A percentile compares a stretch with the other conserved stretches of the same genome.
Conservation (phyloP, 1,140 invertebrate genomes). For the Ctenoplectra terminalis region DNA sequence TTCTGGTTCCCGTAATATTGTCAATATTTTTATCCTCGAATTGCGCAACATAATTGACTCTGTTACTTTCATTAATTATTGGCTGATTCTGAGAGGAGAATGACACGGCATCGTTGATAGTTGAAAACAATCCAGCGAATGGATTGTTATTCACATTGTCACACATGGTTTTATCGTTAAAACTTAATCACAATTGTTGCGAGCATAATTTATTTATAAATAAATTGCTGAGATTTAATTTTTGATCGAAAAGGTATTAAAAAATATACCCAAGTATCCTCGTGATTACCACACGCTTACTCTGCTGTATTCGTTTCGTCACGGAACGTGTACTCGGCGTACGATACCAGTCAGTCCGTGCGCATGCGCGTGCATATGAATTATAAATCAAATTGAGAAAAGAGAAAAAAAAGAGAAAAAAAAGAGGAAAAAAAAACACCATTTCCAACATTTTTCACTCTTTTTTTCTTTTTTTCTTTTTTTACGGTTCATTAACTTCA, state of each 20-base stretch:
- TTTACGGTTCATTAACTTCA: no score
- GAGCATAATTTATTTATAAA: constrained; percentile 30
- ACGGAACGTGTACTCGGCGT: neutral
- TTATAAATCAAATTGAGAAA: neutral
- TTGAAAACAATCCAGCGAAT: constrained; percentile 81
- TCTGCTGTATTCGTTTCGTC: neutral
- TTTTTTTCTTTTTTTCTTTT: no score
- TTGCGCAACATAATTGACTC: constrained; percentile 11
- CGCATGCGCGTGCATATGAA: neutral
- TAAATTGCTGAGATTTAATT: constrained; percentile 3
- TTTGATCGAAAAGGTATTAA: neutral
- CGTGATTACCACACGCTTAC: neutral
- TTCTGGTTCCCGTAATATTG: constrained; percentile 25
- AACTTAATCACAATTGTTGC: neutral
- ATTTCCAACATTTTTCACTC: no score
- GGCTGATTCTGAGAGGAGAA: constrained; percentile 69
- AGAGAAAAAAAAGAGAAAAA: no score
- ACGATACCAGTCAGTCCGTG: neutral
- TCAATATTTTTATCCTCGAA: constrained; percentile 32
- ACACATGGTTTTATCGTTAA: constrained; percentile 69
- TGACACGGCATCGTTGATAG: constrained; percentile 72
- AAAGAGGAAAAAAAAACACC: no score
- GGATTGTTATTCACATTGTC: constrained; percentile 80
- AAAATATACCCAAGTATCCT: neutral
- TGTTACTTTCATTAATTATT: constrained; percentile 14